phyloP scores from a whole-genome alignment of 1,140 invertebrate species.

The Elysia chlorotica region DNA sequence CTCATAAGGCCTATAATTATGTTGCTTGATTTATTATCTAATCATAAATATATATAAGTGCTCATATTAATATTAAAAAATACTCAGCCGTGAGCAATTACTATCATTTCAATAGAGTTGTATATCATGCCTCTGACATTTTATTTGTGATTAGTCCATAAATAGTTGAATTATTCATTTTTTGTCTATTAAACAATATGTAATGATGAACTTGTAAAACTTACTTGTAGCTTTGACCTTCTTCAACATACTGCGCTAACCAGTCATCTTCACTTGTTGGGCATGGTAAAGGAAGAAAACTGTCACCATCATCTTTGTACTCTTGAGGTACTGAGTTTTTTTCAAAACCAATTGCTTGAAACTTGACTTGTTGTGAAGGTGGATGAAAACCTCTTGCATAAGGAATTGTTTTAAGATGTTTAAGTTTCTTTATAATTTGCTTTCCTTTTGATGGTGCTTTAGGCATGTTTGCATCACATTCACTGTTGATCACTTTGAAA shows the following conservation, averaged over 20 bases:
- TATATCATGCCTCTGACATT: background rate
- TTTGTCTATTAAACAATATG: background rate
- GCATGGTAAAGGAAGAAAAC: conserved; percentile 38
- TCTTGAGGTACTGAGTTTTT: background rate
- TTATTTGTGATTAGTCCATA: background rate
- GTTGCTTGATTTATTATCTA: no score
- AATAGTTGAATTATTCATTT: background rate
- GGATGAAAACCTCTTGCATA: conserved; percentile 13
- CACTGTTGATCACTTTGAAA: no score
- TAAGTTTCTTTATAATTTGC: background rate
- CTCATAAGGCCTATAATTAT: no score
- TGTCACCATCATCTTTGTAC: background rate
- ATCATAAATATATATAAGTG: no score
- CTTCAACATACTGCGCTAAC: conserved; percentile 53
- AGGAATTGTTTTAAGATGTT: background rate
- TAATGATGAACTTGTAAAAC: background rate
- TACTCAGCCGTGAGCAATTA: no score
- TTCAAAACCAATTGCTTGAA: conserved; percentile 12
- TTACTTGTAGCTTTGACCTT: conserved; percentile 45
- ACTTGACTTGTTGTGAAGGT: background rate
- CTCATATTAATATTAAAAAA: no score
- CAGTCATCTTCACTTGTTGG: conserved; percentile 50
- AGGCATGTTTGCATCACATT: no score
- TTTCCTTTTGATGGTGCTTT: background rate
- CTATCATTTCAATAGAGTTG: background rate